These are phyloP conservation scores for Scomber japonicus DNA, from an alignment of 2,113 vertebrate genomes.

Conservation along the genomic window DNA sequence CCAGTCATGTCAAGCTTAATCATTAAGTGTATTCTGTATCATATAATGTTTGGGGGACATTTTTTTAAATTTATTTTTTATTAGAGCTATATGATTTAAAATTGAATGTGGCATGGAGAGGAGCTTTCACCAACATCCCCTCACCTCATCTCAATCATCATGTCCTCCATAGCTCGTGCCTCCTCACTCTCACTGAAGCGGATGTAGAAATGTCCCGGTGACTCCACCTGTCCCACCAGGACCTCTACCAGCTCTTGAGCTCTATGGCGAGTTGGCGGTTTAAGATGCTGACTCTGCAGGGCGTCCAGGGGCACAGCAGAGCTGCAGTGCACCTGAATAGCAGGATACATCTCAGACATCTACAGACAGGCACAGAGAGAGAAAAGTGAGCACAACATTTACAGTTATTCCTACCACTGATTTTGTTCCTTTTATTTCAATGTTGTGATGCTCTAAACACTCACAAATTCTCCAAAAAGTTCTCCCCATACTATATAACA, in stretches of 20 bases:
- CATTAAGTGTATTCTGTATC: too few relatives aligned
- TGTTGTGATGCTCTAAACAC: background rate
- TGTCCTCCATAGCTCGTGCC: slow-evolving; percentile 85
- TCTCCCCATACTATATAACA: background rate
- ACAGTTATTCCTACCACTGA: background rate
- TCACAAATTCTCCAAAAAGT: background rate
- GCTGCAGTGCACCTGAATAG: slow-evolving; percentile 36
- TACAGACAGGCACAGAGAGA: slow-evolving; percentile 34
- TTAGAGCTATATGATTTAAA: too few relatives aligned
- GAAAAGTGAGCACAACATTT: background rate
- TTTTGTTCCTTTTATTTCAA: background rate
- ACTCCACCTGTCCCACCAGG: slow-evolving; percentile 86
- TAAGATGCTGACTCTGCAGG: slow-evolving; percentile 83
- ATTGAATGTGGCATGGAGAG: too few relatives aligned
- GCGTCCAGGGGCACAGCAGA: slow-evolving; percentile 89
- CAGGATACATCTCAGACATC: slow-evolving; percentile 69
- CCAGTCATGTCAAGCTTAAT: too few relatives aligned
- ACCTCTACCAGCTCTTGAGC: slow-evolving; percentile 85
- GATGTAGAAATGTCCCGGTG: slow-evolving; percentile 92
- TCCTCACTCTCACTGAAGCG: slow-evolving; percentile 83
- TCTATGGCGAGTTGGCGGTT: slow-evolving; percentile 75
- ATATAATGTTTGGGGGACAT: too few relatives aligned
- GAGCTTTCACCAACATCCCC: background rate
- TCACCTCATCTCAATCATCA: slow-evolving; percentile 97
- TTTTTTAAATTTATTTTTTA: too few relatives aligned